Conservation (phyloP, 92 coral and sea anemone species). For the Epizoanthus scotinus region DNA sequence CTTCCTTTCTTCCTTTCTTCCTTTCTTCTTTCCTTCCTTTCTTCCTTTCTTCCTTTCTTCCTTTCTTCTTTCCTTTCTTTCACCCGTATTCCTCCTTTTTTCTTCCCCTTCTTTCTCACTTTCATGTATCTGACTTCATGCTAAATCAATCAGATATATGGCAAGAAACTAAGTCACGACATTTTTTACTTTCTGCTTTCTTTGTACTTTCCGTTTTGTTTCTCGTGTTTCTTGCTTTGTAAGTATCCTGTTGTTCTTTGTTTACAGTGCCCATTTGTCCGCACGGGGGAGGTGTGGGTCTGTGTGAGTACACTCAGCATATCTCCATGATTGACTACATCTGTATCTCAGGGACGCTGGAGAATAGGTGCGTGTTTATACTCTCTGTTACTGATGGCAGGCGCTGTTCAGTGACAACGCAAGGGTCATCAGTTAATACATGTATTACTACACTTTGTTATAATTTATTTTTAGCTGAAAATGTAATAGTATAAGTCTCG, state of each 20-base stretch:
- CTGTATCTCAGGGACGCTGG: slow-evolving; percentile 90
- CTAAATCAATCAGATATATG: too few relatives aligned
- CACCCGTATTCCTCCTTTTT: too few relatives aligned
- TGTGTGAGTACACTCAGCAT: slow-evolving; percentile 97
- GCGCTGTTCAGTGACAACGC: too few relatives aligned
- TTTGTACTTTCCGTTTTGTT: not conserved
- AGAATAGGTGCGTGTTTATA: slow-evolving; percentile 65
- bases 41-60: not conserved
- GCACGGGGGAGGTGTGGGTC: slow-evolving; percentile 97
- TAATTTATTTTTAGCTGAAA: too few relatives aligned
- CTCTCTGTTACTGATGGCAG: not conserved
- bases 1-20: not conserved
- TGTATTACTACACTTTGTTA: too few relatives aligned
- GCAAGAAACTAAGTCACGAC: too few relatives aligned
- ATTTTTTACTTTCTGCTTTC: not conserved
- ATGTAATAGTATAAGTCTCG: too few relatives aligned
- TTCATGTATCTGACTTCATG: too few relatives aligned
- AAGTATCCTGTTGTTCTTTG: too few relatives aligned
- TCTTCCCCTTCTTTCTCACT: too few relatives aligned
- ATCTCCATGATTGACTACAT: slow-evolving; percentile 90
- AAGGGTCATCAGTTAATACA: too few relatives aligned
- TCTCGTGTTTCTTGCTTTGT: not conserved
- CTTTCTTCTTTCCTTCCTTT: not conserved
- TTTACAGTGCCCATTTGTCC: slow-evolving; percentile 94
- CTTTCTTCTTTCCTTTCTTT: not conserved